Conservation (phyloP, 1,140 invertebrate genomes). For the Harpegnathos saltator region DNA sequence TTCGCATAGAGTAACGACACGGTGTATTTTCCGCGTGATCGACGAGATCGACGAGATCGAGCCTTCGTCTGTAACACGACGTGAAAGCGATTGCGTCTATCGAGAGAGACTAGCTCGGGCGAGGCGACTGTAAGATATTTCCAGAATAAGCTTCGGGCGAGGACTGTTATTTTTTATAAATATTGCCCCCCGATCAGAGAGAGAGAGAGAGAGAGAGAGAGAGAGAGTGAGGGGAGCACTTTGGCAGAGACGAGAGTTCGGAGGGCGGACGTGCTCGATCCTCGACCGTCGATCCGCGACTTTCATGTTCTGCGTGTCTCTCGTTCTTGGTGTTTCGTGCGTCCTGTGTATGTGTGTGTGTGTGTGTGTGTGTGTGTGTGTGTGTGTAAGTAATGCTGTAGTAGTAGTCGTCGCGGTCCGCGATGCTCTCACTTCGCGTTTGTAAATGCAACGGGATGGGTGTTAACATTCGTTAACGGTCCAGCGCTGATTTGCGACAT, state of each 20-base stretch:
- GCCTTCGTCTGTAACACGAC: slow-evolving; percentile 17
- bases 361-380: too few relatives aligned
- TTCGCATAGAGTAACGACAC: slow-evolving; percentile 33
- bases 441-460: background rate
- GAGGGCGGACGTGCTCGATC: slow-evolving; percentile 63
- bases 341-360: slow-evolving; percentile 72
- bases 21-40: slow-evolving; percentile 8
- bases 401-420: slow-evolving; percentile 28
- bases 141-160: slow-evolving; percentile 40
- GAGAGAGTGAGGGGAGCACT: background rate
- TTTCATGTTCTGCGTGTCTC: slow-evolving; percentile 78
- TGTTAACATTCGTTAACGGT: background rate
- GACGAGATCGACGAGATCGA: slow-evolving; percentile 50
- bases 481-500: background rate
- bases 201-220: slow-evolving; percentile 12
- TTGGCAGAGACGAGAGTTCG: slow-evolving; percentile 7
- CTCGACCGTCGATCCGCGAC: slow-evolving; percentile 65
- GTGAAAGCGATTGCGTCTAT: slow-evolving; percentile 15
- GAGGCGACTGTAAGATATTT: slow-evolving; percentile 48
- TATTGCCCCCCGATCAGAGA: slow-evolving; percentile 44
- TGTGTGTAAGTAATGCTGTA: too few relatives aligned
- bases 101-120: slow-evolving; percentile 20
- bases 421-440: slow-evolving; percentile 52
- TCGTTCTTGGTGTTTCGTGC: slow-evolving; percentile 74
- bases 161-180: slow-evolving; percentile 57